These are phyloP conservation scores for Manis javanica DNA, from an alignment of 2,797 vertebrate species.

Conservation along the genomic window DNA sequence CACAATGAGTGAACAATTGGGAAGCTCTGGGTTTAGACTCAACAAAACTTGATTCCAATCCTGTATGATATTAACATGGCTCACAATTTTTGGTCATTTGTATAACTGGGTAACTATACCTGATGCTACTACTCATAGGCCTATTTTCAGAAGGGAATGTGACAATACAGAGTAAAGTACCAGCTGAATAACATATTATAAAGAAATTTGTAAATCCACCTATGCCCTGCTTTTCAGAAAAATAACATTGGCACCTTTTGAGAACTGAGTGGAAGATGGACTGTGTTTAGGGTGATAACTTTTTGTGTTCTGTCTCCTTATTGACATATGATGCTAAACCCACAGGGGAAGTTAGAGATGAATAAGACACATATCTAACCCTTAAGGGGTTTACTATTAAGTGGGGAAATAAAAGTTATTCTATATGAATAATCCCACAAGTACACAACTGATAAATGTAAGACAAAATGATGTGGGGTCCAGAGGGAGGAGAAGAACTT, in stretches of 20 bases:
- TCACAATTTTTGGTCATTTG: slow-evolving; percentile 1
- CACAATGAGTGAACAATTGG: not conserved
- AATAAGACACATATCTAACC: not conserved
- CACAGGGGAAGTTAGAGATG: not conserved
- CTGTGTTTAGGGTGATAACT: not conserved
- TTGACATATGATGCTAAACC: not conserved
- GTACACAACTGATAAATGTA: not conserved
- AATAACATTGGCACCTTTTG: not conserved
- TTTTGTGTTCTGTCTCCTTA: not conserved
- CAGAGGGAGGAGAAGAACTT: not conserved
- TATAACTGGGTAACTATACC: not conserved
- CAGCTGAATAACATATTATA: not conserved
- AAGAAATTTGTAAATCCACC: not conserved
- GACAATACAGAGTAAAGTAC: not conserved
- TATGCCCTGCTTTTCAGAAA: not conserved
- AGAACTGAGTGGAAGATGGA: not conserved
- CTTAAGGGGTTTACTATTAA: not conserved
- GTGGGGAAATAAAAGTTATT: not conserved
- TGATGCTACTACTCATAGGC: not conserved
- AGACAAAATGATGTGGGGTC: not conserved
- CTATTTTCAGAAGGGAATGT: not conserved
- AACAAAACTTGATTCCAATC: not conserved
- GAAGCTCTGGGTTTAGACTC: not conserved
- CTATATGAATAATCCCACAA: not conserved
- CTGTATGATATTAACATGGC: not conserved